These are phyloP conservation scores for Drosophila pachea DNA, from an alignment of 1,140 invertebrate species.

Conservation along the genomic window DNA sequence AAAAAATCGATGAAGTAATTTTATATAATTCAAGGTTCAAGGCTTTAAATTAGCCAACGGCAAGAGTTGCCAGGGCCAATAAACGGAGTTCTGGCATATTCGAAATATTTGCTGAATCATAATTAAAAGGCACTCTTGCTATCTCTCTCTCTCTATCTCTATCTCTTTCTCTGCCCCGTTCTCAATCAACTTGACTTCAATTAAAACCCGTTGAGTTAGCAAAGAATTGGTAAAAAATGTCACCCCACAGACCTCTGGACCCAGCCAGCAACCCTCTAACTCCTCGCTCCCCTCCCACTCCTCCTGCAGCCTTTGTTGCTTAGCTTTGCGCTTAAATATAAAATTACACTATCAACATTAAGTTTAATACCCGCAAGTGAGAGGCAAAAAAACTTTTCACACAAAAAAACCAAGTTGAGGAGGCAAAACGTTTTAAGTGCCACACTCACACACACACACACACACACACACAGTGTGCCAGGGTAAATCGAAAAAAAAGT, in stretches of 20 bases:
- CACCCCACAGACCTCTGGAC: slow-evolving; percentile 4
- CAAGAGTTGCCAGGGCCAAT: slow-evolving; percentile 14
- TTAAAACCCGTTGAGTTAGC: slow-evolving; percentile 53
- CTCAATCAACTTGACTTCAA: slow-evolving; percentile 54
- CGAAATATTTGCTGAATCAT: slow-evolving; percentile 7
- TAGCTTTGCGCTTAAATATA: slow-evolving; percentile 61
- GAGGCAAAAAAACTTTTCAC: slow-evolving; percentile 40
- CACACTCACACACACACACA: slow-evolving; percentile 33
- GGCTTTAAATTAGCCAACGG: slow-evolving; percentile 37
- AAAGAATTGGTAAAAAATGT: slow-evolving; percentile 27
- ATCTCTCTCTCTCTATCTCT: no score
- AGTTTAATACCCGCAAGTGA: slow-evolving; percentile 74
- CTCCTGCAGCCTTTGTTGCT: slow-evolving; percentile 9
- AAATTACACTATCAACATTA: slow-evolving; percentile 77
- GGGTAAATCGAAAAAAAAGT: slow-evolving; percentile 53
- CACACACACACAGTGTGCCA: slow-evolving; percentile 41
- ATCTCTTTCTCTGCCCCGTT: no score
- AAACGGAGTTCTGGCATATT: background rate
- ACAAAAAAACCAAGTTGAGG: slow-evolving; percentile 14
- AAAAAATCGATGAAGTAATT: slow-evolving; percentile 75
- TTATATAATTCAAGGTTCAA: slow-evolving; percentile 51
- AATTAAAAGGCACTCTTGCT: background rate
- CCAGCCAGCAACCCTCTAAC: slow-evolving; percentile 53
- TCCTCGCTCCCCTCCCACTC: slow-evolving; percentile 22
- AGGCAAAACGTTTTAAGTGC: slow-evolving; percentile 63